Conservation (phyloP, 1,140 invertebrate species). For the Drosophila sulfurigaster region DNA sequence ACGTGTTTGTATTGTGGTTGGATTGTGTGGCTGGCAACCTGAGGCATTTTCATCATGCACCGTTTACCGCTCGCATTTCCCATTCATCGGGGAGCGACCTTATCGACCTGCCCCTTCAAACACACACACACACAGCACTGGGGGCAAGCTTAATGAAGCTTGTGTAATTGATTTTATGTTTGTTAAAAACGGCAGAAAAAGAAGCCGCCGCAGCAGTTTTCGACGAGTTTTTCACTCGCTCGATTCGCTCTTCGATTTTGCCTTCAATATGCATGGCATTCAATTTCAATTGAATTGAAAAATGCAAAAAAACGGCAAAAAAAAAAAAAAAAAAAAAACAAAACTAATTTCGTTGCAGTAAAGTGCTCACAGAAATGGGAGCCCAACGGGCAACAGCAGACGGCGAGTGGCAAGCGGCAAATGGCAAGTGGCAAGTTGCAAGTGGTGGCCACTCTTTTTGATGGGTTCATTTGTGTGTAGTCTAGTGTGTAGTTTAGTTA, state of each 20-base stretch:
- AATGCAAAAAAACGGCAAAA: conserved; percentile 39
- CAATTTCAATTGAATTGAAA: conserved; percentile 75
- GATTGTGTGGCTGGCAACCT: conserved; percentile 30
- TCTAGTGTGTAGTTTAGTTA: background rate
- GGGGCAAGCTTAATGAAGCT: conserved; percentile 75
- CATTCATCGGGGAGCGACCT: conserved; percentile 40
- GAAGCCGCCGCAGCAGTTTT: conserved; percentile 43
- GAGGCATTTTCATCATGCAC: conserved; percentile 47
- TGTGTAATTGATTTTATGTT: conserved; percentile 82
- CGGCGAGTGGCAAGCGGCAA: conserved; percentile 8
- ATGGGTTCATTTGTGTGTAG: conserved; percentile 52
- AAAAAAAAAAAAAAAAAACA: conserved; percentile 40
- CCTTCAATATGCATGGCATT: conserved; percentile 73
- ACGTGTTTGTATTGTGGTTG: conserved; percentile 27
- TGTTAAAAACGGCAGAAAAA: conserved; percentile 82
- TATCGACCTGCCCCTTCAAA: conserved; percentile 41
- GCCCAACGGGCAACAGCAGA: conserved; percentile 27
- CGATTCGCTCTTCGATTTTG: conserved; percentile 50
- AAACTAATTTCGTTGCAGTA: conserved; percentile 66
- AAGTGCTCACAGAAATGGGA: conserved; percentile 57
- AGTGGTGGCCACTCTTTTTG: conserved; percentile 42
- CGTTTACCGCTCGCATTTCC: conserved; percentile 43
- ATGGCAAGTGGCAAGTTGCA: conserved; percentile 19
- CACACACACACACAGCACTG: conserved; percentile 26
- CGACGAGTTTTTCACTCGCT: conserved; percentile 12